Base-by-base conservation (phyloP, 2,888 invertebrate species). In the Lycaena phlaeas region DNA sequence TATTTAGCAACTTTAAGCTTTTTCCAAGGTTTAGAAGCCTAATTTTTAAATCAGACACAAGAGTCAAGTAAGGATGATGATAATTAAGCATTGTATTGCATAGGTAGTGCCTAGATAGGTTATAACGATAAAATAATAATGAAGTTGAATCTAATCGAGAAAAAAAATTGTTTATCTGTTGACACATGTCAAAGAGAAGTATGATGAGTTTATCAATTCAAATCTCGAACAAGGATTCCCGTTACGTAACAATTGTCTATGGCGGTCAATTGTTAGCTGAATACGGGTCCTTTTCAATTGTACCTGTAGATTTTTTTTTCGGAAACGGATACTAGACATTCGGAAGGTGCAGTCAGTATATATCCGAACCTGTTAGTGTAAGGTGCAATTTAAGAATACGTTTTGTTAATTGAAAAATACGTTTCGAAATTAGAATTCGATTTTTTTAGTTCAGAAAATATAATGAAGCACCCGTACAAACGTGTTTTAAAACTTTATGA, bases 301-400 rank as follows among this genome's bases (percentile, higher is more conserved):
- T 75, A 81, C 78, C 77, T 78, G 76, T 73, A 51, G 53, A 54
- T 66, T 61, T 61, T 64, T 67, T 72, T 72, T 74, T 73, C 68
- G 71, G 69, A 76, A 78, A 78, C 73, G 78, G 78, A 79, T 76
- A 73, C 68, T 63, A 68, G 68, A 63, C 53, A 47, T 51, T 54
- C 67, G 65, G 65, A 65, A 60, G 48, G 52, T 63, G 48, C 64
- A 64, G 69, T 61, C 82, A 82, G 82, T 82, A 61, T 52, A 48
- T 56, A 59, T 66, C 67, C 57, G 71, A 74, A 75, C 71, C 69
- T 78, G 79, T 69, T 52, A 51, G 69, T 41, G 81, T 68, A 66
- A 81, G 76, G 82, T 81, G 81, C 65, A 67, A 66, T 61, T 57
- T 50, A n/a, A n/a, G n/a, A n/a, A n/a, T n/a, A n/a, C n/a, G n/a